Conservation (phyloP, 1,140 invertebrate species). For the Bombus fervidus region DNA sequence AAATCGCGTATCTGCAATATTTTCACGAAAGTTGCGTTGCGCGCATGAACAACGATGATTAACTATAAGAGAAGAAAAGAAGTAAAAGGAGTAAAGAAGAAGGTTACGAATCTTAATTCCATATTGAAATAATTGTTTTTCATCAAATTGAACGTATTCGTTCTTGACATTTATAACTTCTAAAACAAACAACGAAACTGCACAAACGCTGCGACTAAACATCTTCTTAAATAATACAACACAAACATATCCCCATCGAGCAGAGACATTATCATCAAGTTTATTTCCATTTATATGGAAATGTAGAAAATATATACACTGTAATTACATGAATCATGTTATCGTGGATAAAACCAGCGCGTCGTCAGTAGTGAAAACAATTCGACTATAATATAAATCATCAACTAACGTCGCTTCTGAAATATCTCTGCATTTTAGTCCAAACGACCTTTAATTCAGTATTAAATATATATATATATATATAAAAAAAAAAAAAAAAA, state of each 20-base stretch:
- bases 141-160: no score
- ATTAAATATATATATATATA: background rate
- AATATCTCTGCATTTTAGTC: background rate
- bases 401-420: background rate
- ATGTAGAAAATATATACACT: background rate
- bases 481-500: no score
- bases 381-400: background rate
- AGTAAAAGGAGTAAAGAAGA: no score
- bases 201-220: background rate
- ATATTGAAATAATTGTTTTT: no score
- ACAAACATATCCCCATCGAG: background rate
- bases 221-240: background rate
- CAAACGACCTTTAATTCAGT: background rate
- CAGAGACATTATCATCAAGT: background rate
- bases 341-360: background rate
- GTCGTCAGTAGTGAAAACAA: background rate
- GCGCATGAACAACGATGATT: no score
- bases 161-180: background rate
- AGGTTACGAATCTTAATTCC: no score
- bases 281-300: conserved; percentile 4
- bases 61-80: no score
- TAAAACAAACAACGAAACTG: background rate
- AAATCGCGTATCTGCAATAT: no score
- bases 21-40: no score
- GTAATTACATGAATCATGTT: conserved; percentile 14